Evolutionary conservation across 2,113 vertebrate species (phyloP), one percentile per base, ranked within the genome.

Genomic region (Irena cyanogastra): DNA sequence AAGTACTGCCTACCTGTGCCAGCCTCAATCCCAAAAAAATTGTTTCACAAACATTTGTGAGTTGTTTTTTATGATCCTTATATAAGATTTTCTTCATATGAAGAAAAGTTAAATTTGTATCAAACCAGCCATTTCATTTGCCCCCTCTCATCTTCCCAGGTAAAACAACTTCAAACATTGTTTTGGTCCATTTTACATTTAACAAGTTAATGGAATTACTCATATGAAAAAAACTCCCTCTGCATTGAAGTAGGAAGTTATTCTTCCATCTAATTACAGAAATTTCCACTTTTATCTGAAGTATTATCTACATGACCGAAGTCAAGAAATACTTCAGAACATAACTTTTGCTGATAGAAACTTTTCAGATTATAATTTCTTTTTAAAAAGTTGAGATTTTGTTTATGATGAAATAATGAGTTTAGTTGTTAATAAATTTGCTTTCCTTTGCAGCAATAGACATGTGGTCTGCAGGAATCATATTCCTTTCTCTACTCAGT

Each of bases 401-500:
- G 26, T 83, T 94, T 81, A 64, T 93, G 52, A 76, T 72, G 33
- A 94, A 77, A 39, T 77, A 4, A 7, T 16, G 31, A 28, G 10
- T 79, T 81, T 30, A 70, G 24, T 56, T 57, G 56, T 90, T 96
- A 72, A 87, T 89, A 53, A 74, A 27, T 82, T 90, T 97, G 37
- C 86, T 98, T 97, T 97, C 75, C 33, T 56, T 93, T 98, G 47
- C 98, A 99, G 99, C 99, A 89, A 99, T 99, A 94, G 99, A 99
- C 90, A 97, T 99, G 97, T 99, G 99, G 99, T 99, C 99, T 68
- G 99, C 99, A 81, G 99, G 99, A 81, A 98, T 99, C 47, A 97
- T 99, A 96, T 98, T 99, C 96, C 99, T 99, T 61, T 99, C 99
- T 27, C 97, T 99, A 89, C 98, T 99, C 77, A 99, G 99, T 96